Percentiles rank a stretch among this genome's conserved stretches.
Conservation (phyloP, 1,140 invertebrate species). For the Druon quercuslanigerum region DNA sequence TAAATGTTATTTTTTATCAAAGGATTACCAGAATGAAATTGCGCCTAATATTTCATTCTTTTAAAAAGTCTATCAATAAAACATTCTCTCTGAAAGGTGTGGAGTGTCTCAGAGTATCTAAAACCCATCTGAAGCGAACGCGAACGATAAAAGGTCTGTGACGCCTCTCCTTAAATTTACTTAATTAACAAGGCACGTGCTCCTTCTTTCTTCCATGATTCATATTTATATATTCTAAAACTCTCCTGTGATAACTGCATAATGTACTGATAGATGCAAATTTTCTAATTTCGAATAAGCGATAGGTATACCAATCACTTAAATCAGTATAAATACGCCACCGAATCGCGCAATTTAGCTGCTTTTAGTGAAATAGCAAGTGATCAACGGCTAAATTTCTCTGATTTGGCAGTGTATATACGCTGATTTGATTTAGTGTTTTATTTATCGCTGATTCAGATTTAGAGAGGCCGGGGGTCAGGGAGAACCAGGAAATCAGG, state of each 20-base stretch:
- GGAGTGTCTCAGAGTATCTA: neutral
- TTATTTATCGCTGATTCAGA: too few species aligned
- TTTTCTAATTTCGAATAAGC: neutral
- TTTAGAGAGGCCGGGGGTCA: too few species aligned
- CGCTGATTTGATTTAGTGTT: too few species aligned
- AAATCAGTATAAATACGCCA: too few species aligned
- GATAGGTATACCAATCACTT: too few species aligned
- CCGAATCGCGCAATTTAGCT: too few species aligned
- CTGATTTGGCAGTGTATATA: too few species aligned
- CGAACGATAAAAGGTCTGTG: constrained; percentile 10
- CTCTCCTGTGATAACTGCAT: neutral
- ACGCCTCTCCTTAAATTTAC: neutral
- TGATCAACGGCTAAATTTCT: too few species aligned
- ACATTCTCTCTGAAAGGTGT: constrained; percentile 11
- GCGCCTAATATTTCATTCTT: neutral
- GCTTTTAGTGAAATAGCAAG: too few species aligned
- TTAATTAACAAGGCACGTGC: neutral
- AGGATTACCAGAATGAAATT: neutral
- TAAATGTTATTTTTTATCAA: too few species aligned
- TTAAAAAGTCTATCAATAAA: neutral
- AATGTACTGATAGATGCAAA: neutral
- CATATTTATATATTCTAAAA: neutral
- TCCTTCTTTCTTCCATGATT: neutral
- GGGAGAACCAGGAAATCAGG: too few species aligned
- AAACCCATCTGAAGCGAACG: neutral